phyloP scores from a whole-genome alignment of 1,140 invertebrate genomes.

The Drosophila obscura region DNA sequence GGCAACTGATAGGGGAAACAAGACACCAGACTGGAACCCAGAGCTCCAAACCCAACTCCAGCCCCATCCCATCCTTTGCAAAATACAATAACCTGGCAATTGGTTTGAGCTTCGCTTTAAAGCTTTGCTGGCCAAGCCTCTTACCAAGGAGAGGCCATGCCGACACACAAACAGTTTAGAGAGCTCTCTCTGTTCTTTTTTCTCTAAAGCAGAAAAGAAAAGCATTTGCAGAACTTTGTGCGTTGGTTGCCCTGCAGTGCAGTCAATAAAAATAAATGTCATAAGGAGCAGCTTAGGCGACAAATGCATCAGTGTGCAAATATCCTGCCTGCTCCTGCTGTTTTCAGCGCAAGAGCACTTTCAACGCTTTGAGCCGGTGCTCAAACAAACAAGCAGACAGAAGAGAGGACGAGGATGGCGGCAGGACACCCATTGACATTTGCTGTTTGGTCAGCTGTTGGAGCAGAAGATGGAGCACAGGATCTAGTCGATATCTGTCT shows the following conservation, averaged over 20 bases:
- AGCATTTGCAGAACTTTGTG: conserved; percentile 13
- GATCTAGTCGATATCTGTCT: neutral
- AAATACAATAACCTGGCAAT: conserved; percentile 33
- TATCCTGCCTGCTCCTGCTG: conserved; percentile 36
- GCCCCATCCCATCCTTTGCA: too few species aligned
- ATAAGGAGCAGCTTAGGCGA: conserved; percentile 74
- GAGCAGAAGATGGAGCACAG: conserved; percentile 7
- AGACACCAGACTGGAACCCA: neutral
- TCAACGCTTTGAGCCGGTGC: conserved; percentile 44
- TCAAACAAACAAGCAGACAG: conserved; percentile 44
- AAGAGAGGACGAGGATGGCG: conserved; percentile 4
- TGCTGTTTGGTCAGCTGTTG: conserved; percentile 52
- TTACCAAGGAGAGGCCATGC: conserved; percentile 29
- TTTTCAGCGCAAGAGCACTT: neutral
- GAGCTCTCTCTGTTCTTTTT: conserved; percentile 15
- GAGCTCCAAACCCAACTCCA: neutral
- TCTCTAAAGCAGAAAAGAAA: conserved; percentile 2
- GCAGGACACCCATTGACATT: conserved; percentile 24
- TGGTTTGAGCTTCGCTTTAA: conserved; percentile 41
- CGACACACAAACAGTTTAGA: conserved; percentile 50
- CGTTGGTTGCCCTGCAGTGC: conserved; percentile 28
- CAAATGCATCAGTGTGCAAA: conserved; percentile 63
- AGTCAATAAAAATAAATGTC: conserved; percentile 82
- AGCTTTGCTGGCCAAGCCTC: conserved; percentile 58
- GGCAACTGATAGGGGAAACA: conserved; percentile 26